These are phyloP conservation scores for Hedya salicella DNA, from an alignment of 2,888 invertebrate species.

Conservation along the genomic window DNA sequence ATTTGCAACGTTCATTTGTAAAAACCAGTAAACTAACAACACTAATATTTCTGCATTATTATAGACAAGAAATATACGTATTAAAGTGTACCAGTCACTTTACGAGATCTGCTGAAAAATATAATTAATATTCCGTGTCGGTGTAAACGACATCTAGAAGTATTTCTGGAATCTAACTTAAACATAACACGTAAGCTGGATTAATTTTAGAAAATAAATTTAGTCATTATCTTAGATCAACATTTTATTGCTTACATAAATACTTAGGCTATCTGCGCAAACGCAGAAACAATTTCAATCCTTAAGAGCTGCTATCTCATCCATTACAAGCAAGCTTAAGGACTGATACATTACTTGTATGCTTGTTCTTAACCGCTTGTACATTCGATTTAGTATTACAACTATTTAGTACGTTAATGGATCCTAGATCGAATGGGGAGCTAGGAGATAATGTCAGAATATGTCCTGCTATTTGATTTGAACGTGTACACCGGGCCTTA, in stretches of 20 bases:
- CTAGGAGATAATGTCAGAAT: conserved; percentile 18
- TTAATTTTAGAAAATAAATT: background rate
- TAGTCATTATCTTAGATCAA: background rate
- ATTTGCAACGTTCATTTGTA: no score
- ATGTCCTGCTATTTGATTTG: background rate
- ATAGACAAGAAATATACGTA: no score
- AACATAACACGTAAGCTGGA: background rate
- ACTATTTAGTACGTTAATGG: conserved; percentile 20
- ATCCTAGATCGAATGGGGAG: conserved; percentile 1
- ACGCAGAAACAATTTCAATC: conserved; percentile 13
- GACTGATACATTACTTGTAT: conserved; percentile 22
- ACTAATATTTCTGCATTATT: no score
- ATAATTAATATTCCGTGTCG: no score
- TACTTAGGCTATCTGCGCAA: conserved; percentile 5
- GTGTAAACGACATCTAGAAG: no score
- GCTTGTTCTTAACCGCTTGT: conserved; percentile 8
- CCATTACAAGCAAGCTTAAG: conserved; percentile 23
- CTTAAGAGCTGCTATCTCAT: conserved; percentile 20
- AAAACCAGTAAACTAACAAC: no score
- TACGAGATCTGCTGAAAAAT: no score
- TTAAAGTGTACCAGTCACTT: no score
- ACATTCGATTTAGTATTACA: conserved; percentile 17
- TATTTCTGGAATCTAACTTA: background rate
- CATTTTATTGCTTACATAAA: conserved; percentile 7
- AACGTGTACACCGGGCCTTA: background rate